Percentiles rank a stretch among this genome's conserved stretches.
Evolutionary conservation across 2,113 vertebrate genomes (phyloP).

Genomic region (Cyphomyrus plagiostoma): DNA sequence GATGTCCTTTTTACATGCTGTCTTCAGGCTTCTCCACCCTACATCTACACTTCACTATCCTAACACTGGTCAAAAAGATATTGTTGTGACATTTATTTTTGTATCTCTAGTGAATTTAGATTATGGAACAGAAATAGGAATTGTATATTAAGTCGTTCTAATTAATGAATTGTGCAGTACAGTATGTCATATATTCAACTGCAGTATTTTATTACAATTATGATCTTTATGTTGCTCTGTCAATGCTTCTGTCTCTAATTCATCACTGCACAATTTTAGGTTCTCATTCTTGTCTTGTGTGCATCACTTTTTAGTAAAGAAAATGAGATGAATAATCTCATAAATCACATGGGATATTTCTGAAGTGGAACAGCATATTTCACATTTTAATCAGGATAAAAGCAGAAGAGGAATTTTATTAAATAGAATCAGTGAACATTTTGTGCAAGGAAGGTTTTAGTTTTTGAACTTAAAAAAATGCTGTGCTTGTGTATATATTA

Average conservation of each 20-base stretch:
- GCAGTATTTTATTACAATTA: conserved; percentile 40
- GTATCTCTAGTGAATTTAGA: conserved; percentile 70
- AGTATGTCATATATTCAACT: conserved; percentile 35
- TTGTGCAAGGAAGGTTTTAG: neutral
- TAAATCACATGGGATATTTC: neutral
- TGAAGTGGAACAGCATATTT: neutral
- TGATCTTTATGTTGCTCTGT: conserved; percentile 25
- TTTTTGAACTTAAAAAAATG: neutral
- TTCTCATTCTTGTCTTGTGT: neutral
- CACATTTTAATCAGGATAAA: conserved; percentile 5
- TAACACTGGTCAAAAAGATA: conserved; percentile 59
- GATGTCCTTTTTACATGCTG: conserved; percentile 31
- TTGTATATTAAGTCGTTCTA: conserved; percentile 46
- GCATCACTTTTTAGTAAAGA: conserved; percentile 2
- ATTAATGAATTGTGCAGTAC: conserved; percentile 31
- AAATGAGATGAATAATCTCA: neutral
- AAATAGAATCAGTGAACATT: neutral
- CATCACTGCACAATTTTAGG: conserved; percentile 16
- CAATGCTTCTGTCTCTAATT: conserved; percentile 9
- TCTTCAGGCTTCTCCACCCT: neutral
- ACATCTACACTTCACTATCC: conserved; percentile 25
- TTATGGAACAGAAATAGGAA: conserved; percentile 54
- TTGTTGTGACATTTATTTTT: conserved; percentile 80
- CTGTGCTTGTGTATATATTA: conserved; percentile 1
- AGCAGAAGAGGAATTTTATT: neutral